Evolutionary conservation across 1,140 invertebrate genomes (phyloP), one percentile per base, ranked within the genome.

Genomic region (Whitmania pigra): DNA sequence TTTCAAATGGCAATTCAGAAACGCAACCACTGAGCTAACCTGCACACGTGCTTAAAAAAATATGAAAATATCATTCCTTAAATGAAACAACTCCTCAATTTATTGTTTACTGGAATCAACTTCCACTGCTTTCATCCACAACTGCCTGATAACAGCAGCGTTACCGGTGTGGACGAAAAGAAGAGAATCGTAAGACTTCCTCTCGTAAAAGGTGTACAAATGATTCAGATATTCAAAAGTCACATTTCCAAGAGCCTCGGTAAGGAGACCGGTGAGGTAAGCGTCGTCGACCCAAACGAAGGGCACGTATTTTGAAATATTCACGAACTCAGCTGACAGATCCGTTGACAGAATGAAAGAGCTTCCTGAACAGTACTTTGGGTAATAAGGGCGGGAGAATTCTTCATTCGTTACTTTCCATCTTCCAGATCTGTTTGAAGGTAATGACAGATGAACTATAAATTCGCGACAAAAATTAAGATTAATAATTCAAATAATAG

Each of bases 281-380:
- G 78, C 79, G 73, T 83, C 82, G 71, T 83, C 82, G 54, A 83
- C 78, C 81, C 82, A 83, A 70, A 83, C 81, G 68, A 81, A 82
- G 7, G 78, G 78, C 11, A 75, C 76, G 13, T 74, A 69, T 29
- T 77, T 73, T 20, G 81, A 78, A 20, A 75, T 76, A 7, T 76
- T 73, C 68, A 81, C 82, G 68, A 85, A 75, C 18, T 74, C 73
- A 31, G 73, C 73, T 2, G 79, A 77, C 53, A 82, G 76, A 74
- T 83, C 82, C 1, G 77, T 74, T 55, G 81, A 80, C 72, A 84
- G 76, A 17, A 85, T 66, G 63, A 81, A 81, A 5, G 79, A 80
- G 66, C 81, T 83, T 20, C 84, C 84, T 11, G 81, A 79, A 77
- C 83, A 84, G 75, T 84, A 85, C 27, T 77, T 72, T 25, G 83